Base-by-base conservation (phyloP, 2,888 invertebrate genomes). In the Melanchra persicariae region DNA sequence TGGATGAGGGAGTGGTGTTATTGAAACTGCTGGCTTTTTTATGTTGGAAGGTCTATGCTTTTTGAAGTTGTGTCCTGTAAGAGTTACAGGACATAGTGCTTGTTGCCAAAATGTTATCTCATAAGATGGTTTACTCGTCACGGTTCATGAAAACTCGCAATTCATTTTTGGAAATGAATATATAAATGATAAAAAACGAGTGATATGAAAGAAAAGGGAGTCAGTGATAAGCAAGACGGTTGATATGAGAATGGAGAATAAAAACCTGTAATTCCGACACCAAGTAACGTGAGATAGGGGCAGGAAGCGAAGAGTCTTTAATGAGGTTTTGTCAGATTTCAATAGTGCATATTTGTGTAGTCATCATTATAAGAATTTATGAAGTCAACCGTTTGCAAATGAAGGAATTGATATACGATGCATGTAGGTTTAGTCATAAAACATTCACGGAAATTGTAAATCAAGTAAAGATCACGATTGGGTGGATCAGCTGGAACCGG, bases 381-480 rank as follows among this genome's bases (percentile, higher is more conserved):
- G n/a, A 9, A 69, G 26, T 40, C 12, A 3, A 8, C 34, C 9
- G 34, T 34, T 34, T 34, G 15, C 17, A 24, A 45, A 37, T 37
- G 19, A 74, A 2, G 1, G 10, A 34, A 74, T 22, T 40, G 7
- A 58, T 52, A 37, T 45, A 17, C 12, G 22, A 51, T 26, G 19
- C 37, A 43, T 49, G 47, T n/a, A 24, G n/a, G 12, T 54, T 55
- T 30, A 45, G 47, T 15, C 30, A 24, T 55, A 19, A 6, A 34
- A 62, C 22, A 49, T 54, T 51, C 22, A 52, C 45, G n/a, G 26
- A 77, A 60, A 74, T 60, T 57, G 30, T n/a, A n/a, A 57, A 52
- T 61, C 19, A 40, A 34, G 24, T 61, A n/a, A 9, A 22, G 15
- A n/a, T 12, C 26, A 49, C 17, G 49, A 43, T 52, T 34, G 10